A percentile compares a stretch with the other conserved stretches of the same genome.
These are phyloP conservation scores for Calypte anna DNA, from an alignment of 2,113 vertebrate genomes.

Conservation along the genomic window DNA sequence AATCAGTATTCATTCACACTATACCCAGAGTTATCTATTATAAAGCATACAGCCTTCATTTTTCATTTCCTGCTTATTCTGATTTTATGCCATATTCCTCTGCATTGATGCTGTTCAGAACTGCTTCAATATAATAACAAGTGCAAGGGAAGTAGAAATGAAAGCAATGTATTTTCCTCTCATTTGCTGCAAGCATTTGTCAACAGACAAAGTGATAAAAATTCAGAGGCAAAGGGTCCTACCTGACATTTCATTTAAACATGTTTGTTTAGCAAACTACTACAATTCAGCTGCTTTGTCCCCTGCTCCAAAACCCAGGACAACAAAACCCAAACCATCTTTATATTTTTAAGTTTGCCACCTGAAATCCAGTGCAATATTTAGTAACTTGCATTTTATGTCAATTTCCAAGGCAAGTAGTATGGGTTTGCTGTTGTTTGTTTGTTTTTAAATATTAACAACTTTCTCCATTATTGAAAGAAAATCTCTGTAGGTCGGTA, in stretches of 20 bases:
- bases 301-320: not conserved
- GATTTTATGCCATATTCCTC: constrained; percentile 52
- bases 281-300: not conserved
- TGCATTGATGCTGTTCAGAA: not conserved
- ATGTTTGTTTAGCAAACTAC: not conserved
- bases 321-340: not conserved
- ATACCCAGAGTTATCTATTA: not conserved
- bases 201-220: constrained; percentile 44
- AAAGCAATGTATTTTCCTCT: not conserved
- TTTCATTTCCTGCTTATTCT: constrained; percentile 54
- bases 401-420: not conserved
- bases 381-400: not conserved
- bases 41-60: constrained; percentile 9
- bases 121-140: not conserved
- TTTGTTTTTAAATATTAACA: not conserved
- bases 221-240: constrained; percentile 43
- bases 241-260: not conserved
- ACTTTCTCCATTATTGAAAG: not conserved
- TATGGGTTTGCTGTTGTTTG: not conserved
- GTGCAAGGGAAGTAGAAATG: not conserved
- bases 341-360: not conserved
- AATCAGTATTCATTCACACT: not conserved
- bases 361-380: not conserved
- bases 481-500: not conserved
- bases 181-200: constrained; percentile 13